These are phyloP conservation scores for Oryzias sinensis DNA, from an alignment of 2,797 vertebrate species.

Conservation along the genomic window DNA sequence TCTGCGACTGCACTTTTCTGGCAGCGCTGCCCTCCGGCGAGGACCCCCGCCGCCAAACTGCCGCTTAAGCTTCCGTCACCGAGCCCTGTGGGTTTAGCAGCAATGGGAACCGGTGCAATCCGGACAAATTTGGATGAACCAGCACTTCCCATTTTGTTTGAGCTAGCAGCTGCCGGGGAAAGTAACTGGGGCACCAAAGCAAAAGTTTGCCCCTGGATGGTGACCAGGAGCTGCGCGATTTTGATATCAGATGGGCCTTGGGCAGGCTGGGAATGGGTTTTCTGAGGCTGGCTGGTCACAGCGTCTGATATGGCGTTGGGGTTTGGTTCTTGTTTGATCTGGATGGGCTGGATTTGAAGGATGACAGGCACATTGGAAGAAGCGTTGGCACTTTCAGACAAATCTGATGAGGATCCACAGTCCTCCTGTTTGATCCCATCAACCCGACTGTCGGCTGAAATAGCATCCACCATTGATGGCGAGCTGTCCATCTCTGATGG, in stretches of 20 bases:
- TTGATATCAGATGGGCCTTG: slow-evolving; percentile 84
- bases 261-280: slow-evolving; percentile 39
- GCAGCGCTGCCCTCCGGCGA: slow-evolving; percentile 89
- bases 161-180: slow-evolving; percentile 67
- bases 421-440: slow-evolving; percentile 78
- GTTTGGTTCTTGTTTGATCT: slow-evolving; percentile 86
- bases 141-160: slow-evolving; percentile 70
- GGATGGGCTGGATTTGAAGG: slow-evolving; percentile 92
- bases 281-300: slow-evolving; percentile 41
- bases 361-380: slow-evolving; percentile 80
- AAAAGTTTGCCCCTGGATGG: slow-evolving; percentile 98
- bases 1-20: slow-evolving; percentile 92
- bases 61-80: slow-evolving; percentile 72
- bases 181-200: slow-evolving; percentile 94
- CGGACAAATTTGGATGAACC: slow-evolving; percentile 91
- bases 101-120: slow-evolving; percentile 95
- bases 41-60: slow-evolving; percentile 76
- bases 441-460: slow-evolving; percentile 15
- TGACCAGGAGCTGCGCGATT: slow-evolving; percentile 95
- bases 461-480: slow-evolving; percentile 47
- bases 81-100: slow-evolving; percentile 89
- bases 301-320: slow-evolving; percentile 63
- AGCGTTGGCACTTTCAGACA: slow-evolving; percentile 35
- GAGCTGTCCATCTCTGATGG: slow-evolving; percentile 44
- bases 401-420: slow-evolving; percentile 29